Conservation (phyloP, 2,797 vertebrate species). For the Malurus leucopterus region DNA sequence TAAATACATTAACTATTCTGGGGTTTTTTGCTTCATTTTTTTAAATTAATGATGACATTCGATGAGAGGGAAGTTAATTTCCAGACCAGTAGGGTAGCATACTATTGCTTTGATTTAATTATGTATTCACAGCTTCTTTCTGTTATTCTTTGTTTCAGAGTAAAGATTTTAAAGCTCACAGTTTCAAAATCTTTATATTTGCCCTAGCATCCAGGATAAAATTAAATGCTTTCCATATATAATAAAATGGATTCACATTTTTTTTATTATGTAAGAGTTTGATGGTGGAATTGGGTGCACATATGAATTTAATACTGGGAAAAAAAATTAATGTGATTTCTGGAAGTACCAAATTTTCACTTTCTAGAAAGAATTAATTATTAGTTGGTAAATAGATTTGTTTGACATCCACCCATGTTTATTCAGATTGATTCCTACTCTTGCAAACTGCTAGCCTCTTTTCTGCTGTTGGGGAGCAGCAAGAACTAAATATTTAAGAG, state of each 20-base stretch:
- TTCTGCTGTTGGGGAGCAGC: neutral
- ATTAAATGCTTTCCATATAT: neutral
- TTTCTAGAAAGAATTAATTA: slow-evolving; percentile 15
- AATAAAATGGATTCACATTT: neutral
- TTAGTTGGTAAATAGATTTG: neutral
- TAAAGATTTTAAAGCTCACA: neutral
- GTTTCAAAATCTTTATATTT: neutral
- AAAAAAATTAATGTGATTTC: slow-evolving; percentile 1
- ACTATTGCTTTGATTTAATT: neutral
- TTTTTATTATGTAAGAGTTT: neutral
- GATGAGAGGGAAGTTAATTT: neutral
- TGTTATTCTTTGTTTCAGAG: neutral
- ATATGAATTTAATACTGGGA: neutral
- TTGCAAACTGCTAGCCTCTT: slow-evolving; percentile 13
- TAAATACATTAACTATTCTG: neutral
- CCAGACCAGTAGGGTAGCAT: neutral
- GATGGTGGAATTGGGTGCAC: neutral
- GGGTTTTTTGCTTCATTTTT: neutral
- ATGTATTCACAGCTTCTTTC: neutral
- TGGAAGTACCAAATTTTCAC: neutral
- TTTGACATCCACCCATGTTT: neutral
- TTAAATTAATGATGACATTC: neutral
- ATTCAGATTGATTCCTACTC: slow-evolving; percentile 8
- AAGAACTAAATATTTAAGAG: neutral
- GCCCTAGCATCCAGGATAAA: neutral